Conservation (phyloP, 1,140 invertebrate species). For the Megathymus violae region DNA sequence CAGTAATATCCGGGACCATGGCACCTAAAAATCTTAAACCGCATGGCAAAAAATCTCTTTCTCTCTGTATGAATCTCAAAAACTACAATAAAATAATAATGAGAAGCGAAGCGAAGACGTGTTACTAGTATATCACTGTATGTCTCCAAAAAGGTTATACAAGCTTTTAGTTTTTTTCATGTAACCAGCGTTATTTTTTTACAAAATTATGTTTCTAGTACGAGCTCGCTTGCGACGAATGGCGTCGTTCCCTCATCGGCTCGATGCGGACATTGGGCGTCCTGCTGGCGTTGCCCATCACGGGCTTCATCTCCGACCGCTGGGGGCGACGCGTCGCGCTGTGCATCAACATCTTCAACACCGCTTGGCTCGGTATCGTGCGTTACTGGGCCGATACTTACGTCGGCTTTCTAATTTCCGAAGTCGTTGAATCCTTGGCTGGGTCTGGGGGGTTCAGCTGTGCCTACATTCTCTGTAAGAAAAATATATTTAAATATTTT, state of each 20-base stretch:
- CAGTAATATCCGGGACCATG: too few species aligned
- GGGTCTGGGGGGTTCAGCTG: constrained; percentile 66
- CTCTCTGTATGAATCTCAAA: too few species aligned
- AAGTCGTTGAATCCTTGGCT: constrained; percentile 86
- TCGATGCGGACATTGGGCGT: constrained; percentile 52
- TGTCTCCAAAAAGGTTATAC: too few species aligned
- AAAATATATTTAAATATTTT: too few species aligned
- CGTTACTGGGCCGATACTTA: constrained; percentile 87
- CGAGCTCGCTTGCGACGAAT: constrained; percentile 58
- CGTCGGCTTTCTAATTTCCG: constrained; percentile 85
- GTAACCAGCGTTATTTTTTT: too few species aligned
- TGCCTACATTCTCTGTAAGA: constrained; percentile 51
- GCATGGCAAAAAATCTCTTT: too few species aligned
- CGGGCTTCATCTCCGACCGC: constrained; percentile 86
- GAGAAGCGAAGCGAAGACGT: too few species aligned
- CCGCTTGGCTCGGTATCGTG: constrained; percentile 84
- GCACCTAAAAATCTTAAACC: too few species aligned
- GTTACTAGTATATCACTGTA: too few species aligned
- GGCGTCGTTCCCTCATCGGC: constrained; percentile 55
- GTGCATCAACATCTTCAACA: constrained; percentile 82
- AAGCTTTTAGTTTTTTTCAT: too few species aligned
- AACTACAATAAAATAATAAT: too few species aligned
- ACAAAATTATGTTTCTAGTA: constrained; percentile 42
- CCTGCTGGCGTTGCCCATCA: constrained; percentile 84
- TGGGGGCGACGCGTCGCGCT: constrained; percentile 86